Conservation (phyloP, 2,888 invertebrate genomes). For the Fabriciana adippe region DNA sequence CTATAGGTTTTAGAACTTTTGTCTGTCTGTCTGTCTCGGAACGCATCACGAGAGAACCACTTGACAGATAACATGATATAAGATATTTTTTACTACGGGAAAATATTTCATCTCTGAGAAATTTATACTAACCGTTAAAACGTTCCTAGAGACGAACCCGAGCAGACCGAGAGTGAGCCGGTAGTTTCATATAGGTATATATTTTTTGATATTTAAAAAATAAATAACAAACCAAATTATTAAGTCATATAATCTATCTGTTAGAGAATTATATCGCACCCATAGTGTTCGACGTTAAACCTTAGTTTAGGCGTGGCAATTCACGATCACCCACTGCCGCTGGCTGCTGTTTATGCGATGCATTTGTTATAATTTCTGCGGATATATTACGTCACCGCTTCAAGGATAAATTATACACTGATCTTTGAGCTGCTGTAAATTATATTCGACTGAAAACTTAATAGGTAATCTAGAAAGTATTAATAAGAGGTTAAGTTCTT, state of each 20-base stretch:
- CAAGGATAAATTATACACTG: slow-evolving; percentile 29
- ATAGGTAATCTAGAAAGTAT: not conserved
- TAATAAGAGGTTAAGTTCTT: not conserved
- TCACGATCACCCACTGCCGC: slow-evolving; percentile 62
- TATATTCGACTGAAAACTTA: slow-evolving; percentile 19
- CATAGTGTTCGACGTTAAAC: slow-evolving; percentile 5
- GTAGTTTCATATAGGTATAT: no score
- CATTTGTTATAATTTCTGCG: slow-evolving; percentile 44
- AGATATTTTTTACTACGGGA: no score
- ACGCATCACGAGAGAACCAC: no score
- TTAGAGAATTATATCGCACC: not conserved
- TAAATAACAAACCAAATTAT: not conserved
- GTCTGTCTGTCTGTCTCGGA: no score
- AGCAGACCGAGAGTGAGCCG: no score
- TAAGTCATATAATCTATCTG: no score
- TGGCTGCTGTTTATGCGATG: slow-evolving; percentile 55
- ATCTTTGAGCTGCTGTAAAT: slow-evolving; percentile 18
- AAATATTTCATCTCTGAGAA: no score
- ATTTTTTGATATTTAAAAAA: no score
- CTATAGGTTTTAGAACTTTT: no score
- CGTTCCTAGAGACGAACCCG: no score
- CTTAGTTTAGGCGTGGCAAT: slow-evolving; percentile 57
- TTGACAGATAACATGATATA: no score
- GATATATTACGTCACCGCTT: slow-evolving; percentile 40
- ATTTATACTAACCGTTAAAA: no score